A percentile compares a stretch with the other conserved stretches of the same genome.
Conservation (phyloP, 2,888 invertebrate species). For the Candidula unifasciata region DNA sequence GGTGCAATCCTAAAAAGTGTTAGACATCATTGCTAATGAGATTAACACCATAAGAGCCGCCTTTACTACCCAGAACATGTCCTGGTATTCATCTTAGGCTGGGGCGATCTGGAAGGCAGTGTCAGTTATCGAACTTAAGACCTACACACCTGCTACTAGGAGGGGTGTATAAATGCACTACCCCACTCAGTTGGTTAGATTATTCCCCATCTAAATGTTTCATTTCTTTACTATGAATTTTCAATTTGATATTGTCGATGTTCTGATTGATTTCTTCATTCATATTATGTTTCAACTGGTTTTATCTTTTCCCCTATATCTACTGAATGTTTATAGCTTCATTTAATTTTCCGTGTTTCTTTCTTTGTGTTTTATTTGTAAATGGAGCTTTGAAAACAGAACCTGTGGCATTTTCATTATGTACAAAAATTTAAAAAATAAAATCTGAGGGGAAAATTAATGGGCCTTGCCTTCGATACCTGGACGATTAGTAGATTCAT, state of each 20-base stretch:
- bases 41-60: too few species aligned
- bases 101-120: too few species aligned
- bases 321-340: conserved; percentile 20
- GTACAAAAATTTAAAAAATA: too few species aligned
- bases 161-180: too few species aligned
- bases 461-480: conserved; percentile 58
- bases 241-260: conserved; percentile 26
- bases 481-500: conserved; percentile 29
- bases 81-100: too few species aligned
- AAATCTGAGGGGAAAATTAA: conserved; percentile 23
- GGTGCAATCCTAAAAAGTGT: too few species aligned
- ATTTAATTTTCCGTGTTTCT: not conserved
- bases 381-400: conserved; percentile 12
- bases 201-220: not conserved
- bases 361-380: not conserved
- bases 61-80: too few species aligned
- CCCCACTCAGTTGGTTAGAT: too few species aligned
- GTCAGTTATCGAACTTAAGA: too few species aligned
- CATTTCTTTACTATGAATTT: conserved; percentile 1
- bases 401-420: conserved; percentile 54
- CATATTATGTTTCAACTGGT: conserved; percentile 12
- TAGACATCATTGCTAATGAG: too few species aligned
- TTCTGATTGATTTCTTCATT: conserved; percentile 21
- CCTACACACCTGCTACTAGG: too few species aligned
- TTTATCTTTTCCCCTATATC: not conserved